Conservation (phyloP, 1,140 invertebrate species). For the Drosophila nigromelanica region DNA sequence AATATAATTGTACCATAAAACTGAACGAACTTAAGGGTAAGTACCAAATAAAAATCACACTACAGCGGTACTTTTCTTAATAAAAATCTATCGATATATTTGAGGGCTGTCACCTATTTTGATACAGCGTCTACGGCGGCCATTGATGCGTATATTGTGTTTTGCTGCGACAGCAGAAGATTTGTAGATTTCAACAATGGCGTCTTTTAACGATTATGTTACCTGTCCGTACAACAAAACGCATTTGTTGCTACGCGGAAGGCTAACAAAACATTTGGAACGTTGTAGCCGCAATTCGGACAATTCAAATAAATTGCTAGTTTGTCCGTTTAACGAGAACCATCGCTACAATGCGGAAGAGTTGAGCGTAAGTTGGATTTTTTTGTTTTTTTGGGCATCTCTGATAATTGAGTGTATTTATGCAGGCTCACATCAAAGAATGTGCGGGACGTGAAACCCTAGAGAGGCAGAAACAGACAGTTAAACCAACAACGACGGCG, state of each 20-base stretch:
- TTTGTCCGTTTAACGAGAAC: conserved; percentile 24
- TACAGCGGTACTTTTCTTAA: no score
- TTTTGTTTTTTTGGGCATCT: neutral
- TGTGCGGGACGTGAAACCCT: conserved; percentile 1
- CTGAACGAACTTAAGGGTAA: neutral
- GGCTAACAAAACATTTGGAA: conserved; percentile 16
- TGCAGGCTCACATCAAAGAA: conserved; percentile 18
- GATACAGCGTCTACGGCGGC: no score
- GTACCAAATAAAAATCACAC: neutral
- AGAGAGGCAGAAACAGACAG: neutral
- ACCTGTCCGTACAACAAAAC: conserved; percentile 19
- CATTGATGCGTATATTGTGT: neutral
- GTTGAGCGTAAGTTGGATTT: conserved; percentile 9
- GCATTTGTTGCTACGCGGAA: conserved; percentile 8
- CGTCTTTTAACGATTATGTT: conserved; percentile 11
- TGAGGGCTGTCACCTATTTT: neutral
- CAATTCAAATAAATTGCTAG: neutral
- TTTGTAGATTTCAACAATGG: conserved; percentile 4
- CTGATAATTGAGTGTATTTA: neutral
- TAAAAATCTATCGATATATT: neutral
- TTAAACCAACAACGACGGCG: neutral
- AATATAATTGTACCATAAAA: no score
- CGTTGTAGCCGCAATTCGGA: conserved; percentile 6
- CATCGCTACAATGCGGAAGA: conserved; percentile 9
- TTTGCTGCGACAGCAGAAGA: neutral